These are phyloP conservation scores for Conus ventricosus DNA, from an alignment of 1,140 invertebrate genomes.

Conservation along the genomic window DNA sequence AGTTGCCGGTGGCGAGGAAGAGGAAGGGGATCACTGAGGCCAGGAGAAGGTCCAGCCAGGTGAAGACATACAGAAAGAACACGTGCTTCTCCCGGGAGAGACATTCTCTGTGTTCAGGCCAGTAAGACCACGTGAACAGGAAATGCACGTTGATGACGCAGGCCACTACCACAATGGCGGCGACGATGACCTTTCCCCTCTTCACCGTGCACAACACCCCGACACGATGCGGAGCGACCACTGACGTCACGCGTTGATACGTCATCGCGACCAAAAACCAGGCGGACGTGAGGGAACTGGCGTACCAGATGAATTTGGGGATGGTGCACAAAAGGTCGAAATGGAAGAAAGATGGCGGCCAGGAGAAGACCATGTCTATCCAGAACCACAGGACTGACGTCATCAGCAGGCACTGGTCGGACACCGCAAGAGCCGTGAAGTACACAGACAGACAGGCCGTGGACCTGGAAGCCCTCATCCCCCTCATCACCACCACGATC, in stretches of 20 bases:
- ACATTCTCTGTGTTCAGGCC: neutral
- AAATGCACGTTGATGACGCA: neutral
- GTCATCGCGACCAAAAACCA: slow-evolving; percentile 7
- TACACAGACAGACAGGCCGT: neutral
- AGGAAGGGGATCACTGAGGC: neutral
- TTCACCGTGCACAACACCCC: neutral
- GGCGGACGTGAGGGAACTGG: neutral
- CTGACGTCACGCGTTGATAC: slow-evolving; percentile 9
- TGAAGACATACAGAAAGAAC: neutral
- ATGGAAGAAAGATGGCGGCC: neutral
- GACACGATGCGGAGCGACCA: neutral
- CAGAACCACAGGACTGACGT: neutral
- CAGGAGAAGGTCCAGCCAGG: neutral
- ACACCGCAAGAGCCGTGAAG: neutral
- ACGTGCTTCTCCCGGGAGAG: neutral
- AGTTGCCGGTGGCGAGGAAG: neutral
- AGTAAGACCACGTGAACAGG: neutral
- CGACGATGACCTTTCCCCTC: neutral
- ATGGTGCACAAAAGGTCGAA: neutral
- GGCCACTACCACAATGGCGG: neutral
- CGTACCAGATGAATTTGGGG: neutral
- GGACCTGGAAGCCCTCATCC: neutral
- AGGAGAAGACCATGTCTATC: neutral
- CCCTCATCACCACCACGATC: neutral
- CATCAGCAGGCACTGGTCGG: neutral